phyloP scores from a whole-genome alignment of 2,113 vertebrate species.

The Ardeotis arabs region DNA sequence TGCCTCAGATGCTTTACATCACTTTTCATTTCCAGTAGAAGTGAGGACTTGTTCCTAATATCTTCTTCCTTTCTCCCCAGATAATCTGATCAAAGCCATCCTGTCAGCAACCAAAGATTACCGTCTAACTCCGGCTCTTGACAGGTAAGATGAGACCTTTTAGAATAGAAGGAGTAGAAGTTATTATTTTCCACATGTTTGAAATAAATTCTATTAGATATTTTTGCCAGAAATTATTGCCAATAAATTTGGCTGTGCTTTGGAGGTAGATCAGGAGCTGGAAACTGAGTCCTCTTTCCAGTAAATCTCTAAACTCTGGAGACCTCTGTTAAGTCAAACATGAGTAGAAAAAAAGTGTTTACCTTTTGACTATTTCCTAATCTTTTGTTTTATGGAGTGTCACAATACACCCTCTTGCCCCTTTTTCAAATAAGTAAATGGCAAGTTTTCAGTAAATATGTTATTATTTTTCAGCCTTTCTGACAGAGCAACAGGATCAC shows the following conservation, averaged over 20 bases:
- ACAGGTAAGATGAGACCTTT: slow-evolving; percentile 81
- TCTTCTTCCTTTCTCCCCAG: slow-evolving; percentile 75
- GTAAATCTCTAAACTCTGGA: neutral
- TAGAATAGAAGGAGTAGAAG: neutral
- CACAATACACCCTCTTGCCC: neutral
- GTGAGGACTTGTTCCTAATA: slow-evolving; percentile 24
- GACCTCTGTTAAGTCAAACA: neutral
- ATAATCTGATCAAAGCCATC: slow-evolving; percentile 92
- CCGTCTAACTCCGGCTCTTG: slow-evolving; percentile 86
- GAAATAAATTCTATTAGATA: neutral
- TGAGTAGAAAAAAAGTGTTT: neutral
- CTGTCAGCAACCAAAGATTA: slow-evolving; percentile 89
- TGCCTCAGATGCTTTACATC: neutral
- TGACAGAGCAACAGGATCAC: neutral
- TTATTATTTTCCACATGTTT: neutral
- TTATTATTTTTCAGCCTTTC: neutral
- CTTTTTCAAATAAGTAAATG: neutral
- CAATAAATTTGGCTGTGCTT: neutral
- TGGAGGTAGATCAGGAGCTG: neutral
- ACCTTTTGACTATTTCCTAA: neutral
- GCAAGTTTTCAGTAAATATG: neutral
- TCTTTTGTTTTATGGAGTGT: neutral
- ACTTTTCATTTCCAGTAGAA: neutral
- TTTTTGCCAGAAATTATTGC: neutral
- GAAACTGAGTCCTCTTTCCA: neutral